Evolutionary conservation across 2,113 vertebrate genomes (phyloP).

Genomic region (Coregonus clupeaformis): DNA sequence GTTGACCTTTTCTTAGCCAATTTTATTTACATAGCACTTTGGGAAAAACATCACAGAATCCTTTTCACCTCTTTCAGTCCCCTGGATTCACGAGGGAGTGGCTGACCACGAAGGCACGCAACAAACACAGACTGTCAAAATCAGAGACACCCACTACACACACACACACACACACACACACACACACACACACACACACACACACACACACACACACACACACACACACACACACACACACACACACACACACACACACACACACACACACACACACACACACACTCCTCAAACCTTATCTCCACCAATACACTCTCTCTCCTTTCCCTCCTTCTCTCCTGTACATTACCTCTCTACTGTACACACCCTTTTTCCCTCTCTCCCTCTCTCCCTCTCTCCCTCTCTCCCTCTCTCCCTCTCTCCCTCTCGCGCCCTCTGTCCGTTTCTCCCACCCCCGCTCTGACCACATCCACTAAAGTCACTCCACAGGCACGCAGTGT

Average conservation of each 20-base stretch:
- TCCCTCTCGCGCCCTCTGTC: slow-evolving; percentile 42
- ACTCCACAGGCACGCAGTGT: slow-evolving; percentile 73
- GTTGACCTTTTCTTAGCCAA: slow-evolving; percentile 39
- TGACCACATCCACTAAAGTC: slow-evolving; percentile 77
- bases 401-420: slow-evolving; percentile 46
- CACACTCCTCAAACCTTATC: neutral
- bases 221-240: too few species aligned
- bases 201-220: too few species aligned
- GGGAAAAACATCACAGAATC: slow-evolving; percentile 37
- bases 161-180: neutral
- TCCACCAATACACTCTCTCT: neutral
- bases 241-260: too few species aligned
- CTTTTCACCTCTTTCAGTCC: slow-evolving; percentile 27
- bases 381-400: too few species aligned
- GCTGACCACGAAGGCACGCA: slow-evolving; percentile 66
- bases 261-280: neutral
- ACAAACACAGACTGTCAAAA: slow-evolving; percentile 68
- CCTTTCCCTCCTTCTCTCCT: slow-evolving; percentile 28
- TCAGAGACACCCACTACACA: slow-evolving; percentile 47
- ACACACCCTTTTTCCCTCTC: slow-evolving; percentile 25
- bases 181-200: too few species aligned
- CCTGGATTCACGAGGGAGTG: slow-evolving; percentile 53
- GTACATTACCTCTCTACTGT: too few species aligned
- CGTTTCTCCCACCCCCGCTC: slow-evolving; percentile 61
- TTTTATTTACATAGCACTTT: slow-evolving; percentile 55